Conservation (phyloP, 2,888 invertebrate species). For the Candidula unifasciata region DNA sequence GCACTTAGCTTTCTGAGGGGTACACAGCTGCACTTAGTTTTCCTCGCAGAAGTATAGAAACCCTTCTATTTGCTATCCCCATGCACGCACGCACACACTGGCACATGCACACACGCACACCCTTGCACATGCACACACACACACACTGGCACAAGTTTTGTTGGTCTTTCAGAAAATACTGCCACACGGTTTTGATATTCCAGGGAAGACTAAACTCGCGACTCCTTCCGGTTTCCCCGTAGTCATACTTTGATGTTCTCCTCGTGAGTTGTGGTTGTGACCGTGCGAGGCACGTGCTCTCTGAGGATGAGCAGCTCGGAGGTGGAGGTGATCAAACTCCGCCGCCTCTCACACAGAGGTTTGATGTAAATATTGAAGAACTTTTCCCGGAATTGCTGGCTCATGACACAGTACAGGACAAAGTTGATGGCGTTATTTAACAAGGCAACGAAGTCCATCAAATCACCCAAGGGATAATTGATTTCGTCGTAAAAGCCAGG, state of each 20-base stretch:
- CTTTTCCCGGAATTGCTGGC: constrained; percentile 85
- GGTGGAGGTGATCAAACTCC: constrained; percentile 34
- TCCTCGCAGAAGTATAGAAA: too few relatives aligned
- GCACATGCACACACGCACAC: too few relatives aligned
- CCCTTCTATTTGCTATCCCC: too few relatives aligned
- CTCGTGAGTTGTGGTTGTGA: constrained; percentile 46
- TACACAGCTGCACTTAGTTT: too few relatives aligned
- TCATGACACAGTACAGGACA: constrained; percentile 94
- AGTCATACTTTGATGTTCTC: constrained; percentile 40
- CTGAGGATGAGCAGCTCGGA: constrained; percentile 43
- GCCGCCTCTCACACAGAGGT: constrained; percentile 55
- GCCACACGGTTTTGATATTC: not conserved
- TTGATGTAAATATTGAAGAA: constrained; percentile 71
- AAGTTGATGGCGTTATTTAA: constrained; percentile 95
- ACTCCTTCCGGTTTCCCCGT: not conserved
- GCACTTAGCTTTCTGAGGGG: too few relatives aligned
- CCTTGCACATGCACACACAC: too few relatives aligned
- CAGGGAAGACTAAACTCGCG: not conserved
- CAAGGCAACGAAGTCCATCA: constrained; percentile 93
- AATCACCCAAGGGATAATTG: constrained; percentile 83
- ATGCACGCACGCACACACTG: too few relatives aligned
- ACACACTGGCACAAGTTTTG: too few relatives aligned
- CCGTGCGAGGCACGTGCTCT: constrained; percentile 29
- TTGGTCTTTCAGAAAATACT: too few relatives aligned
- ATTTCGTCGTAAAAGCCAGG: constrained; percentile 82